These are phyloP conservation scores for Brotula barbata DNA, from an alignment of 2,797 vertebrate genomes.

Conservation along the genomic window DNA sequence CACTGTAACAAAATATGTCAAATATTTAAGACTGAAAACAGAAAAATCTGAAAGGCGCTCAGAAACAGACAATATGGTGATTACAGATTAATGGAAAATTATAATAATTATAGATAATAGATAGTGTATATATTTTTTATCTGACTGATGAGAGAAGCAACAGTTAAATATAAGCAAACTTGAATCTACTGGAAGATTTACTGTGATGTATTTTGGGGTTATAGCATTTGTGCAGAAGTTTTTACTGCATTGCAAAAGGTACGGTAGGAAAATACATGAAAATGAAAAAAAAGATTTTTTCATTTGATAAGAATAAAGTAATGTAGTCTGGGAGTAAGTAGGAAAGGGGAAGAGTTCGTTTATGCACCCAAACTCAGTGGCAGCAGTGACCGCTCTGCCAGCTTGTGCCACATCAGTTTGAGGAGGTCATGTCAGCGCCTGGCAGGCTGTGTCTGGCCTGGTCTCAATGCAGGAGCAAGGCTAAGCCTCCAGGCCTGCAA, in stretches of 20 bases:
- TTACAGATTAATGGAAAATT: too few species aligned
- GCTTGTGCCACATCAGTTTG: conserved; percentile 75
- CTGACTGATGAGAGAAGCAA: too few species aligned
- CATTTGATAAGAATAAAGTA: conserved; percentile 28
- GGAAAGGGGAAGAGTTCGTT: conserved; percentile 42
- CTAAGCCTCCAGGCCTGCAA: conserved; percentile 63
- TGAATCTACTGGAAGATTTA: too few species aligned
- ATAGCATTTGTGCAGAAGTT: background rate
- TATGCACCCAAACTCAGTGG: conserved; percentile 51
- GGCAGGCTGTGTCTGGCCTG: conserved; percentile 72
- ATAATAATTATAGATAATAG: too few species aligned
- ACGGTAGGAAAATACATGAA: conserved; percentile 10
- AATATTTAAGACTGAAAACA: conserved; percentile 10
- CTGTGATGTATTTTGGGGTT: background rate
- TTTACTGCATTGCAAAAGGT: background rate
- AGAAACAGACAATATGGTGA: too few species aligned
- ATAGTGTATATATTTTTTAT: too few species aligned
- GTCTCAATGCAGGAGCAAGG: conserved; percentile 60
- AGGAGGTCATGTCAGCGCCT: conserved; percentile 73
- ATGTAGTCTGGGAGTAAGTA: conserved; percentile 25
- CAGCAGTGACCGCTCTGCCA: conserved; percentile 69
- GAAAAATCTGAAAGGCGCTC: too few species aligned
- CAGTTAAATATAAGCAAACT: too few species aligned
- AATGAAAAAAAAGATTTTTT: too few species aligned
- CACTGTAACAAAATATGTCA: conserved; percentile 7